Conservation (phyloP, 1,140 invertebrate species). For the Drosophila novamexicana region DNA sequence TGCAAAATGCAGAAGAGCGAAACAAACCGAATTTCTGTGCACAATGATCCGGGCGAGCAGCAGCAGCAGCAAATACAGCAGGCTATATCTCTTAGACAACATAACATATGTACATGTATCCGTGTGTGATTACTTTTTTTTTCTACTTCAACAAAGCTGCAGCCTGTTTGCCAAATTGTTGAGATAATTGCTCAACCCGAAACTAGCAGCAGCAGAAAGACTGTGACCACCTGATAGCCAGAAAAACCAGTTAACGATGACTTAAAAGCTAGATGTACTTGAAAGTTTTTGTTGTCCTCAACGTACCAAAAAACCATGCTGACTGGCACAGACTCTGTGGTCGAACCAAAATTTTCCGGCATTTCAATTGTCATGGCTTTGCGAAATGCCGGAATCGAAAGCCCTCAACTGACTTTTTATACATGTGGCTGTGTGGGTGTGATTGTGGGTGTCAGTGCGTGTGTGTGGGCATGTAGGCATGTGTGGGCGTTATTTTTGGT, state of each 20-base stretch:
- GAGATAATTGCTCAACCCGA: conserved; percentile 20
- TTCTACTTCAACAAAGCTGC: conserved; percentile 10
- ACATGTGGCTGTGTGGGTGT: background rate
- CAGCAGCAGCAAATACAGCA: background rate
- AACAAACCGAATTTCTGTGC: conserved; percentile 21
- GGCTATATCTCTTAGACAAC: conserved; percentile 7
- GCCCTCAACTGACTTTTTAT: background rate
- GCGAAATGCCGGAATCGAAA: conserved; percentile 11
- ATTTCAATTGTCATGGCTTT: conserved; percentile 45
- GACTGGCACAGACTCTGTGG: conserved; percentile 12
- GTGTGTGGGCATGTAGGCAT: background rate
- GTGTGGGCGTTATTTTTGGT: background rate
- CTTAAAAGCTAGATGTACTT: conserved; percentile 25
- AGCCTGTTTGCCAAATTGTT: conserved; percentile 24
- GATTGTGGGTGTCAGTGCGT: background rate
- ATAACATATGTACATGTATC: background rate
- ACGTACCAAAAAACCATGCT: conserved; percentile 1
- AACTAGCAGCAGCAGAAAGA: background rate
- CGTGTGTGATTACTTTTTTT: conserved; percentile 1
- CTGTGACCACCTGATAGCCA: conserved; percentile 8
- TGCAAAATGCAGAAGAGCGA: conserved; percentile 1
- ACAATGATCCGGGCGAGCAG: conserved; percentile 9
- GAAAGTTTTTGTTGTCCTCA: conserved; percentile 20
- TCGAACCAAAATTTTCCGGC: conserved; percentile 13
- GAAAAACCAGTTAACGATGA: conserved; percentile 23